Percentiles rank a stretch among this genome's conserved stretches.
Conservation (phyloP, 2,113 vertebrate species). For the Ceyx cyanopectus region DNA sequence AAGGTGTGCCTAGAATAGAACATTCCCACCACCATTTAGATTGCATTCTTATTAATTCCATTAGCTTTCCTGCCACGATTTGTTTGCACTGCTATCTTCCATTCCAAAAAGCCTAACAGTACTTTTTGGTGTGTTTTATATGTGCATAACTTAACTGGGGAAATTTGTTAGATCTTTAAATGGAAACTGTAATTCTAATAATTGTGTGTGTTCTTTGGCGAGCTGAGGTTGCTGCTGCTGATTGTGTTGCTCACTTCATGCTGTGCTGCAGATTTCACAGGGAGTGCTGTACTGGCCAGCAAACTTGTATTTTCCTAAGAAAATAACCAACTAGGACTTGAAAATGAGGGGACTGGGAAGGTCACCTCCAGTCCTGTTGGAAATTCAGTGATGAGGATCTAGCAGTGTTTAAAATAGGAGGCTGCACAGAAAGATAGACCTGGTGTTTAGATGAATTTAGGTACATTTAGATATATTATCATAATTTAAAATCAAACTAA, state of each 20-base stretch:
- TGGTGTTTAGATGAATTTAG: background rate
- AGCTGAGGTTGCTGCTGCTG: background rate
- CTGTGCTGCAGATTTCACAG: background rate
- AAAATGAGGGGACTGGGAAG: background rate
- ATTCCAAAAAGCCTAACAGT: background rate
- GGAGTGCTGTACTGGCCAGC: background rate
- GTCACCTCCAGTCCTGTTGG: background rate
- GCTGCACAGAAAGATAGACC: background rate
- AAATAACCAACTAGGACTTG: background rate
- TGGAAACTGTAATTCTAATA: background rate
- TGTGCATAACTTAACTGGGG: background rate
- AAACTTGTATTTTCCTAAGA: background rate
- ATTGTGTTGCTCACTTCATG: background rate
- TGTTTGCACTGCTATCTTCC: background rate
- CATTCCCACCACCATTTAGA: background rate
- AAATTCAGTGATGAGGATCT: background rate
- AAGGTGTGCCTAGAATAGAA: background rate
- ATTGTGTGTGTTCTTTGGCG: rapidly evolving
- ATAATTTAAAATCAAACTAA: constrained; percentile 4
- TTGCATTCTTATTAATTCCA: constrained; percentile 48
- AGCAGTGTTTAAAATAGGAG: background rate
- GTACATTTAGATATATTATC: background rate
- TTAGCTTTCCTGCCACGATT: constrained; percentile 28
- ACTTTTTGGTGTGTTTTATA: background rate
- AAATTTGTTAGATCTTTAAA: constrained; percentile 3